These are phyloP conservation scores for Leuctra nigra DNA, from an alignment of 2,888 invertebrate species.

Conservation along the genomic window DNA sequence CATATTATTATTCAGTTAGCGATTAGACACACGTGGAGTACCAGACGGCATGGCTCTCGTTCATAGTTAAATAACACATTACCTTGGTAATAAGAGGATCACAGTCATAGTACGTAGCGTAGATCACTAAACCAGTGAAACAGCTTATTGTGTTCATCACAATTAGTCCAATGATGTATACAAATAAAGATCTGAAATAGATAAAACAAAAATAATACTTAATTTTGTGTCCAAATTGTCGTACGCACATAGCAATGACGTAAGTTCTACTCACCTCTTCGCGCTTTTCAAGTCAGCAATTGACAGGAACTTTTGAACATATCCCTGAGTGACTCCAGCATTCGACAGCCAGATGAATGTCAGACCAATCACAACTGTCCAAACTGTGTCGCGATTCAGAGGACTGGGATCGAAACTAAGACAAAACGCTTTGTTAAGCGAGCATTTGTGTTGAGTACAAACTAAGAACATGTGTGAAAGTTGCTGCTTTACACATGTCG, in stretches of 20 bases:
- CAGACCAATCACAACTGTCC: slow-evolving; percentile 52
- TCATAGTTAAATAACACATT: too few species aligned
- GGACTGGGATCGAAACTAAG: slow-evolving; percentile 7
- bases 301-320: slow-evolving; percentile 53
- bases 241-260: not conserved
- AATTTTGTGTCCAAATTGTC: too few species aligned
- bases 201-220: too few species aligned
- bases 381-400: slow-evolving; percentile 42
- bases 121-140: slow-evolving; percentile 4
- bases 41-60: too few species aligned
- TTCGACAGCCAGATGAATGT: slow-evolving; percentile 50
- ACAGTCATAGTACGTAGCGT: slow-evolving; percentile 6
- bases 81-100: not conserved
- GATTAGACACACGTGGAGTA: too few species aligned
- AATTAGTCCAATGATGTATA: slow-evolving; percentile 3
- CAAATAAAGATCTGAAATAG: not conserved
- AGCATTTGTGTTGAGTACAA: too few species aligned
- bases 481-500: too few species aligned
- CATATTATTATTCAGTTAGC: too few species aligned
- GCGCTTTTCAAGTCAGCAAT: slow-evolving; percentile 51
- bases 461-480: too few species aligned
- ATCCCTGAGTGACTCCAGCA: slow-evolving; percentile 50
- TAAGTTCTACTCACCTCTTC: slow-evolving; percentile 37
- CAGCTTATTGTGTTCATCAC: not conserved
- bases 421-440: too few species aligned